Conservation (phyloP, 2,797 vertebrate species). For the Lycodopsis pacificus region DNA sequence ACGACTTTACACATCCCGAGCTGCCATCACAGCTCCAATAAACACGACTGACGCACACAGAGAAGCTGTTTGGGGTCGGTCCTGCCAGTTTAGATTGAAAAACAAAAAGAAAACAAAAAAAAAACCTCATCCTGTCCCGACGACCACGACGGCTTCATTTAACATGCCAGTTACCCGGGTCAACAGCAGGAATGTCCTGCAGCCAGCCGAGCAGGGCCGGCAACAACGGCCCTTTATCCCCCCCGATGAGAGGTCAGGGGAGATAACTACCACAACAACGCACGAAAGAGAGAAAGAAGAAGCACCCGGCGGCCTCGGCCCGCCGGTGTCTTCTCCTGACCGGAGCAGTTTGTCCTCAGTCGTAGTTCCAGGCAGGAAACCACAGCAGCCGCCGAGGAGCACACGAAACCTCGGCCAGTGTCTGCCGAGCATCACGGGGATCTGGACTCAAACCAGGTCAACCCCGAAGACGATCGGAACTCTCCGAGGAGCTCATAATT, state of each 20-base stretch:
- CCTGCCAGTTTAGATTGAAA: slow-evolving; percentile 1
- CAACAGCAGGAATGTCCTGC: slow-evolving; percentile 45
- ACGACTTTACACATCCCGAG: slow-evolving; percentile 1
- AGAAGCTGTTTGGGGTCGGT: background rate
- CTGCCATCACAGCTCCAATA: slow-evolving; percentile 3
- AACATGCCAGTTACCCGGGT: slow-evolving; percentile 42
- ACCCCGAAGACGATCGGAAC: background rate
- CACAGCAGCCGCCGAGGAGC: slow-evolving; percentile 23
- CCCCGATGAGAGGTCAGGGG: slow-evolving; percentile 8
- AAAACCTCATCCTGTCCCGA: slow-evolving; percentile 17
- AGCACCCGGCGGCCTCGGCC: background rate
- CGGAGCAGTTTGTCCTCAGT: background rate
- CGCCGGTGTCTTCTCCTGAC: no score
- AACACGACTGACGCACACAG: slow-evolving; percentile 22
- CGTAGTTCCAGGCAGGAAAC: slow-evolving; percentile 20
- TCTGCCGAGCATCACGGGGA: slow-evolving; percentile 14
- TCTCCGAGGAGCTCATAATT: background rate
- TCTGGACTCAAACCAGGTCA: slow-evolving; percentile 1
- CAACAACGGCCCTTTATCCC: slow-evolving; percentile 30
- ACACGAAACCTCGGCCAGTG: slow-evolving; percentile 18
- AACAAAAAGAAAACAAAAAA: slow-evolving; percentile 10
- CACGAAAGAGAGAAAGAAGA: background rate
- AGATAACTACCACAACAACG: background rate
- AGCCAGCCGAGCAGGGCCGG: slow-evolving; percentile 15
- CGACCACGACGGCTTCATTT: slow-evolving; percentile 15